Evolutionary conservation across 2,797 vertebrate genomes (phyloP).

Genomic region (Arrhamphus sclerolepis): DNA sequence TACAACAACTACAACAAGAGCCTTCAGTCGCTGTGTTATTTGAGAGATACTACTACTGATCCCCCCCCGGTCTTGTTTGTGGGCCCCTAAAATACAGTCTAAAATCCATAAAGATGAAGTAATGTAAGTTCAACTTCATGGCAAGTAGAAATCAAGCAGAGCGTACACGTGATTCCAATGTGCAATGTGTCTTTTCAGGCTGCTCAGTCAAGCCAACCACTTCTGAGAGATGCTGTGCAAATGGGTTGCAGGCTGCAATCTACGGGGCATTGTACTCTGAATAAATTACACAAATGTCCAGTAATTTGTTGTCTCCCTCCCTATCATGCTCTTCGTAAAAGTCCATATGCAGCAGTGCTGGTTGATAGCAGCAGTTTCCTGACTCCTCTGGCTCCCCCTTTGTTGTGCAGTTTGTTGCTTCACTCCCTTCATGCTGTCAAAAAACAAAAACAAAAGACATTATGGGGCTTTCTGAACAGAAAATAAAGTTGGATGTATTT

Average conservation of each 20-base stretch:
- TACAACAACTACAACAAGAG: background rate
- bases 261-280: constrained; percentile 73
- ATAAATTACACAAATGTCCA: constrained; percentile 82
- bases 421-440: background rate
- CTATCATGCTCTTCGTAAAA: constrained; percentile 51
- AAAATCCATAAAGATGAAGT: constrained; percentile 5
- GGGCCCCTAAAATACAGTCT: background rate
- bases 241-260: constrained; percentile 82
- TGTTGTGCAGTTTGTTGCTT: background rate
- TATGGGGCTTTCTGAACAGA: too few species aligned
- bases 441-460: too few species aligned
- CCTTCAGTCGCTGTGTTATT: background rate
- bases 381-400: constrained; percentile 10
- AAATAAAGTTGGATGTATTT: too few species aligned
- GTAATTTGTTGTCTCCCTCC: constrained; percentile 77
- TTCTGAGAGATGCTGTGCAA: constrained; percentile 76
- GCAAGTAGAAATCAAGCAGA: constrained; percentile 22
- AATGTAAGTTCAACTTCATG: constrained; percentile 1
- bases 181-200: constrained; percentile 54
- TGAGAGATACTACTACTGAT: background rate
- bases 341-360: constrained; percentile 63
- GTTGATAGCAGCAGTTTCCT: constrained; percentile 35
- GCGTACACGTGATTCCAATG: constrained; percentile 55
- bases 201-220: constrained; percentile 61
- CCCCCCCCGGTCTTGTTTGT: background rate